A percentile compares a stretch with the other conserved stretches of the same genome.
These are phyloP conservation scores for Drosophila yakuba DNA, from an alignment of 1,140 invertebrate species.

Conservation along the genomic window DNA sequence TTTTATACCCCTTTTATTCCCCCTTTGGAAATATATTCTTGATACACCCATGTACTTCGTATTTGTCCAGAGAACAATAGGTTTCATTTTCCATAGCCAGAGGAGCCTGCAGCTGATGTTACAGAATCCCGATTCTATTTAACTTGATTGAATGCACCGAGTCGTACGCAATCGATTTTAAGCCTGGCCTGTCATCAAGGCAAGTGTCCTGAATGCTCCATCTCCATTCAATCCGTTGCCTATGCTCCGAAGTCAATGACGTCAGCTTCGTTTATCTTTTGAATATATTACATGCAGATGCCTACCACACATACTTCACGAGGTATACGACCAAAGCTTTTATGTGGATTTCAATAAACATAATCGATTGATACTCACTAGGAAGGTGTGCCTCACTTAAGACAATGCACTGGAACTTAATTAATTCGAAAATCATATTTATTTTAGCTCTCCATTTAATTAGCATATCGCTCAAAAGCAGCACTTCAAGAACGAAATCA, in stretches of 20 bases:
- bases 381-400: no score
- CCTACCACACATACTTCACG: neutral
- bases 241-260: conserved; percentile 1
- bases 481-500: neutral
- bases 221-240: neutral
- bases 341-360: conserved; percentile 5
- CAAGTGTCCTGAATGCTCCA: conserved; percentile 2
- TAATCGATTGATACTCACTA: conserved; percentile 36
- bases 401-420: neutral
- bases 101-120: conserved; percentile 10
- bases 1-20: no score
- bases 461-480: neutral
- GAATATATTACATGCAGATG: conserved; percentile 5
- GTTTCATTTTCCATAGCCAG: neutral
- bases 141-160: conserved; percentile 14
- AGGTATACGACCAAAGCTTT: neutral
- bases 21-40: neutral
- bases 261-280: conserved; percentile 8
- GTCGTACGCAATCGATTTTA: conserved; percentile 6
- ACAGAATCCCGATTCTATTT: neutral
- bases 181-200: conserved; percentile 8
- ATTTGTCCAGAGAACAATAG: conserved; percentile 2
- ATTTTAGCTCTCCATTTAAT: neutral
- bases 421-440: neutral
- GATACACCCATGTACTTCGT: neutral